These are phyloP conservation scores for Forficula auricularia DNA, from an alignment of 1,140 invertebrate species.

Conservation along the genomic window DNA sequence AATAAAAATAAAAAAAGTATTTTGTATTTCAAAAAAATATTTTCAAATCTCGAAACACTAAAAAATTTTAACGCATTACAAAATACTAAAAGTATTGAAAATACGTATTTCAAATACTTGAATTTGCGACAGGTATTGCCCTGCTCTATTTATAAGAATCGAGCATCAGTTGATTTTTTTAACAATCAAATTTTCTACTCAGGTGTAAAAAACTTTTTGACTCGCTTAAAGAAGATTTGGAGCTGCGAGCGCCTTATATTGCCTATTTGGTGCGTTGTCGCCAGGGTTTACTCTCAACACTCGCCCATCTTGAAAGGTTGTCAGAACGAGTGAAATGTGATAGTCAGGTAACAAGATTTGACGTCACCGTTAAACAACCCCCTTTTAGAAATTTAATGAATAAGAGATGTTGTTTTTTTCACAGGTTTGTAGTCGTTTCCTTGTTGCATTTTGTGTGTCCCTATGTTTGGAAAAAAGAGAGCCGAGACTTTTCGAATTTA, in stretches of 20 bases:
- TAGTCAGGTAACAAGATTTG: conserved; percentile 27
- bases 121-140: no score
- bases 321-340: conserved; percentile 47
- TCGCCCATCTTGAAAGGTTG: conserved; percentile 57
- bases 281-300: conserved; percentile 61
- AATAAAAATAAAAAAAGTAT: no score
- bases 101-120: no score
- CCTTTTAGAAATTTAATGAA: conserved; percentile 1
- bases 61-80: no score
- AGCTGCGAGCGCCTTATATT: conserved; percentile 59
- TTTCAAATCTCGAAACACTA: no score
- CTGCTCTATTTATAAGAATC: no score
- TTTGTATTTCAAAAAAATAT: no score
- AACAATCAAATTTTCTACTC: conserved; percentile 13
- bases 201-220: conserved; percentile 57
- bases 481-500: conserved; percentile 43
- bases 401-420: no score
- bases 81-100: no score
- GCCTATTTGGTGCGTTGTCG: conserved; percentile 70
- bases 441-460: conserved; percentile 60
- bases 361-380: no score
- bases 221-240: conserved; percentile 65
- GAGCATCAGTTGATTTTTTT: background rate
- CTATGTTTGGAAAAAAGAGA: conserved; percentile 62
- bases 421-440: conserved; percentile 50